phyloP scores from a whole-genome alignment of 2,888 invertebrate species.

The Pseudococcus viburni region DNA sequence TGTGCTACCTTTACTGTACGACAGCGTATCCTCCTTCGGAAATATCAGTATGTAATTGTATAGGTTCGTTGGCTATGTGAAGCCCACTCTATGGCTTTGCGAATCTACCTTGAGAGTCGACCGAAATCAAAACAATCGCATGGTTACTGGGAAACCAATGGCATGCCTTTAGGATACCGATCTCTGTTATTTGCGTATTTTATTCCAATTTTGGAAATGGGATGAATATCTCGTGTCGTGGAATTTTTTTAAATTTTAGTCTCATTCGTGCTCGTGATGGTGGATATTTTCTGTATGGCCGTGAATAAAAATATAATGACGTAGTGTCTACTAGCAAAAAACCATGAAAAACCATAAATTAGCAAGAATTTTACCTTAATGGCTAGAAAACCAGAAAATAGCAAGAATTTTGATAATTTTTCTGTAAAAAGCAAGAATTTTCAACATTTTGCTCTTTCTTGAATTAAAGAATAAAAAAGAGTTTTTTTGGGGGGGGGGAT shows the following conservation, averaged over 20 bases:
- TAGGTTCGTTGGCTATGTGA: neutral
- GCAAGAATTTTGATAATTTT: too few species aligned
- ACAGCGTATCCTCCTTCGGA: constrained; percentile 46
- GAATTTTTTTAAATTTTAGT: neutral
- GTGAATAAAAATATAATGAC: too few species aligned
- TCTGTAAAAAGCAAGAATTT: too few species aligned
- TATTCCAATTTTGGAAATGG: constrained; percentile 4
- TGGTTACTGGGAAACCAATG: neutral
- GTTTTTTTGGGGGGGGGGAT: too few species aligned
- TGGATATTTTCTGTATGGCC: too few species aligned
- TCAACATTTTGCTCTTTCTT: too few species aligned
- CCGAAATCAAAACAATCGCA: neutral
- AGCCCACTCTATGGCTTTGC: neutral
- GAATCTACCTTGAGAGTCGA: constrained; percentile 26
- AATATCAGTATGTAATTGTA: constrained; percentile 20
- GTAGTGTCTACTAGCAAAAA: too few species aligned
- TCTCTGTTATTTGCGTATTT: neutral
- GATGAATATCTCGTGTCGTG: neutral
- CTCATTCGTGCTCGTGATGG: neutral
- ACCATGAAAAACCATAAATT: too few species aligned
- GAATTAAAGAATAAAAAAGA: too few species aligned
- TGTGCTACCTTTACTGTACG: neutral
- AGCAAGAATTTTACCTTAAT: too few species aligned
- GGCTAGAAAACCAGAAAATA: too few species aligned
- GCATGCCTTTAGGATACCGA: neutral